Conservation (phyloP, 2,888 invertebrate species). For the Drosophila cognata region DNA sequence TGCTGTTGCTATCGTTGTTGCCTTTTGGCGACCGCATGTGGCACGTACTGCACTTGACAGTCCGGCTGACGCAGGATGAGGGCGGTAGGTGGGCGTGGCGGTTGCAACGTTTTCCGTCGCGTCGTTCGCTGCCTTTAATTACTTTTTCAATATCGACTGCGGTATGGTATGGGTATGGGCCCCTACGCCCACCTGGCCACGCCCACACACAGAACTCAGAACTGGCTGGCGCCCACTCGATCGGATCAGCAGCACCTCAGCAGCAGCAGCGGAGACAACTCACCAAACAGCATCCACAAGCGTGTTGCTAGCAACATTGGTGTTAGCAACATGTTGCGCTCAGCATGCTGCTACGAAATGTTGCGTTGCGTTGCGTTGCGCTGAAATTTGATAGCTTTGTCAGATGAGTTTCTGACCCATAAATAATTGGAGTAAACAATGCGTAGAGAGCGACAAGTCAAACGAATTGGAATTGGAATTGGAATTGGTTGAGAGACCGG, state of each 20-base stretch:
- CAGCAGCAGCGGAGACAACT: conserved; percentile 21
- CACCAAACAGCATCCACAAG: conserved; percentile 56
- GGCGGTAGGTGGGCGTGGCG: conserved; percentile 49
- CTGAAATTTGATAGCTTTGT: conserved; percentile 59
- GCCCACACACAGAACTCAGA: conserved; percentile 34
- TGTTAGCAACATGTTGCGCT: conserved; percentile 27
- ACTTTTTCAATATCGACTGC: conserved; percentile 70
- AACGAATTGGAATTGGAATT: conserved; percentile 57
- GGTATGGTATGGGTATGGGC: conserved; percentile 20
- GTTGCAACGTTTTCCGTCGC: conserved; percentile 22
- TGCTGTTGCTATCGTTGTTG: conserved; percentile 43
- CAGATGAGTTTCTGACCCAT: conserved; percentile 66
- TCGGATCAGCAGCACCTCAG: conserved; percentile 40
- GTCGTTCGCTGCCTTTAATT: conserved; percentile 68
- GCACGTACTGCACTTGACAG: conserved; percentile 76
- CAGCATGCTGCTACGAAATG: conserved; percentile 2
- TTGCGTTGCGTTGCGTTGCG: conserved; percentile 11
- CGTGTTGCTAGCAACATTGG: conserved; percentile 34
- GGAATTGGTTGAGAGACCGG: conserved; percentile 2
- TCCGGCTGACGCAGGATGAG: conserved; percentile 14
- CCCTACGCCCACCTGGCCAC: conserved; percentile 65
- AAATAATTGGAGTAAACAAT: conserved; percentile 77
- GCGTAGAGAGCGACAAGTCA: conserved; percentile 40
- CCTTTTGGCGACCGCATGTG: conserved; percentile 71
- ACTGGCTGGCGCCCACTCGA: conserved; percentile 55